Base-by-base conservation (phyloP, 2,797 vertebrate species). In the Cyclura pinguis region DNA sequence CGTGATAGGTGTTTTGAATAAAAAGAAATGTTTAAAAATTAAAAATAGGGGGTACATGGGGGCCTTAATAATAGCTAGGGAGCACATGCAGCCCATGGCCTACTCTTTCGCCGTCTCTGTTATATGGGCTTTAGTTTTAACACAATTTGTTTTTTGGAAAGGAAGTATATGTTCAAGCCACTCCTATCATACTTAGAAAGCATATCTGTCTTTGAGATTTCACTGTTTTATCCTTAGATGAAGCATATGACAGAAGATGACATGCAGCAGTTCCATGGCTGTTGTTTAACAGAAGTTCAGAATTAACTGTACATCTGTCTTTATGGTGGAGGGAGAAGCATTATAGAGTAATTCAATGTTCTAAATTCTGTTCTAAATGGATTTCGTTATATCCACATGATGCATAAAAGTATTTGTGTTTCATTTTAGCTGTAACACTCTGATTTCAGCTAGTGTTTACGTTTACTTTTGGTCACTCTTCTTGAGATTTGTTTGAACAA, bases 351-450 rank as follows among this genome's bases (percentile, higher is more conserved):
- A 84, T 84, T 93, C 89, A 93, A 50, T 81, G 50, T 94, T 32
- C 73, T 93, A 85, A 86, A 52, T 62, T 84, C 7, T 93, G 0
- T 86, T 95, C 89, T 59, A 74, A 80, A 90, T 95, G 80, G 84
- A 62, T 27, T 67, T 64, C 18, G 6, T 64, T n/a, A 7, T 91
- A 35, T 80, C 22, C 42, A 91, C 89, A 62, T 57, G 50, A 14
- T 32, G 87, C 67, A 57, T 91, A 67, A 90, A 92, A 92, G 38
- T 35, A 92, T n/a, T 80, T 2, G 27, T 29, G 29, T 91, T 91
- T 92, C 83, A 88, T 93, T 94, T 93, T 77, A 59, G 9, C 76
- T 91, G 50, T 91, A 69, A 69, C 22, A 32, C 0, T 84, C 22
- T 52, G 73, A 3, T 83, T 90, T 89, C 57, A 24, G 0, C 89